A percentile compares a stretch with the other conserved stretches of the same genome.
These are phyloP conservation scores for Sympetrum striolatum DNA, from an alignment of 2,888 invertebrate species.

Conservation along the genomic window DNA sequence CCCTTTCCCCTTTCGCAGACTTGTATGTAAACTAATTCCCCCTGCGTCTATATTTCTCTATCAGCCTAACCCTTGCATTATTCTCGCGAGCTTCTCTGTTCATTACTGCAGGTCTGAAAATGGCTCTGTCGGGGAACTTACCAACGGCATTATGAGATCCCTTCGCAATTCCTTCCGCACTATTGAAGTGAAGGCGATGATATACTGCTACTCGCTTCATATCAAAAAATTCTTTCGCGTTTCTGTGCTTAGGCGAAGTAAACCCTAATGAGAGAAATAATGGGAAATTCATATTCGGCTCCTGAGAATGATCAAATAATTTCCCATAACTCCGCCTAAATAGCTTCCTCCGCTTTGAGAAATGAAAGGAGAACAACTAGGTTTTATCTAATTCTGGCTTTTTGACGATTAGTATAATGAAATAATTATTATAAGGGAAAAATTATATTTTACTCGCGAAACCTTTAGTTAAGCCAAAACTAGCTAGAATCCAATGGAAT, in stretches of 20 bases:
- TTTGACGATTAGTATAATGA: too few species aligned
- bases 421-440: too few species aligned
- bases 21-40: not conserved
- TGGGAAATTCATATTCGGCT: not conserved
- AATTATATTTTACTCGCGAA: too few species aligned
- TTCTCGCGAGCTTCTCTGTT: not conserved
- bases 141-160: not conserved
- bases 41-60: not conserved
- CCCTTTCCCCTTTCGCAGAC: not conserved
- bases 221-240: not conserved
- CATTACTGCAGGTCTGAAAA: not conserved
- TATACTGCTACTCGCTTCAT: not conserved
- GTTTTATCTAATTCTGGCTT: too few species aligned
- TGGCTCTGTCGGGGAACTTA: not conserved
- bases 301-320: too few species aligned
- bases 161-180: not conserved
- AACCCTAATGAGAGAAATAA: not conserved
- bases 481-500: too few species aligned
- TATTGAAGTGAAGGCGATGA: not conserved
- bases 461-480: too few species aligned
- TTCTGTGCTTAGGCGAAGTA: not conserved
- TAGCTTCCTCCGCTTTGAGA: too few species aligned
- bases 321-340: too few species aligned
- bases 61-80: not conserved
- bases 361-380: too few species aligned